Base-by-base conservation (phyloP, 1,140 invertebrate species). In the Plutomurus gul region DNA sequence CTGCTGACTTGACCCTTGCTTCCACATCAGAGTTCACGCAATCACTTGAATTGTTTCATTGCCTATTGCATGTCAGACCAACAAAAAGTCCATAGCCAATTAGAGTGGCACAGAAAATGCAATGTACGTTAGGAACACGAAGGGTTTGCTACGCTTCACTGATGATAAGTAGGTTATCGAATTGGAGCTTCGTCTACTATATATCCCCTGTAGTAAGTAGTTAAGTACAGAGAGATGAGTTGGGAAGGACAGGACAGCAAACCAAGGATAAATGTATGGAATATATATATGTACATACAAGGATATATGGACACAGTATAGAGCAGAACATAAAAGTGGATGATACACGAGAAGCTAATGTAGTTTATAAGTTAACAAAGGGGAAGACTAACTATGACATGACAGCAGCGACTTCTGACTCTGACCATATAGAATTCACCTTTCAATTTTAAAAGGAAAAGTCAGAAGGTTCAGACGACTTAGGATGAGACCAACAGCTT, bases 91-190 rank as follows among this genome's bases (percentile, higher is more conserved):
- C 5, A 22, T 51, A 56, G 36, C 76, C 36, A 77, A 70, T 70
- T 77, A 77, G 76, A 40, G 4, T 25, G 16, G 47, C 11, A 25
- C 47, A 51, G 47, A 51, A 20, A 51, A 10, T 20, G 47, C 4
- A 8, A 20, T 51, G 20, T 5, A 20, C 47, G 1, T n/a, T 39
- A 51, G 25, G 47, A 7, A 43, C 2, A 7, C 39, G 39, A 43
- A 51, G 18, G n/a, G 71, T 40, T 49, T 72, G 11, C 25, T 20
- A 46, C 25, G 39, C 8, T 73, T 49, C 33, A 51, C 4, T 51
- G 71, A 65, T 60, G 71, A 75, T 75, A 74, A 79, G 74, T 79
- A 79, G 71, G 47, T 79, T 79, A 79, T 79, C 75, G 71, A 75
- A 74, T 79, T 75, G 71, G 13, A 4, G 10, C 1, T 22, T 18